These are phyloP conservation scores for Hofmannophila pseudospretella DNA, from an alignment of 2,888 invertebrate genomes.

Conservation along the genomic window DNA sequence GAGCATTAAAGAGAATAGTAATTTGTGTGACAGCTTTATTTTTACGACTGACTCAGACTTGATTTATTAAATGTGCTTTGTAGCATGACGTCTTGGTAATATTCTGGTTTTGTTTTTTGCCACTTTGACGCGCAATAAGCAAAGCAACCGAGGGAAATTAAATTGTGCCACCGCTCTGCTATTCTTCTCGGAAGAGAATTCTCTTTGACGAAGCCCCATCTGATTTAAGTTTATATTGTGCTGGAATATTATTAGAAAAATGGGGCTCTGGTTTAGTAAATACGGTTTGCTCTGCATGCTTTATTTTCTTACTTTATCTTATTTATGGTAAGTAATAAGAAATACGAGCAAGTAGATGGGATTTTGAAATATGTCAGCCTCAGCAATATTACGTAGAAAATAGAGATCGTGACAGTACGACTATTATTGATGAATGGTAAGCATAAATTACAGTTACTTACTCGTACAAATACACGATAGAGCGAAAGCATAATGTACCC, in stretches of 20 bases:
- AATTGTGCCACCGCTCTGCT: constrained; percentile 31
- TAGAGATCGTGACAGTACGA: no score
- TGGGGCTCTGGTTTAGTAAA: neutral
- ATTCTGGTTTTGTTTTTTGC: constrained; percentile 24
- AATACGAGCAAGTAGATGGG: no score
- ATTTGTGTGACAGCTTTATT: neutral
- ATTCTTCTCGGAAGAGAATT: constrained; percentile 25
- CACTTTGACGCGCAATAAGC: constrained; percentile 25
- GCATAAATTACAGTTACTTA: no score
- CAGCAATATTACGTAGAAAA: no score
- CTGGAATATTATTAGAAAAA: constrained; percentile 12
- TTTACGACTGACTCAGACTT: neutral
- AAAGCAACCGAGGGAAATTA: constrained; percentile 29
- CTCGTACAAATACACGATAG: no score
- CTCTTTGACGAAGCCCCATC: constrained; percentile 29
- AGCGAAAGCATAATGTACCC: no score
- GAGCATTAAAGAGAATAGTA: no score
- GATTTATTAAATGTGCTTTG: constrained; percentile 6
- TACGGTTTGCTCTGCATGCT: neutral
- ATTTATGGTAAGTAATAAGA: no score
- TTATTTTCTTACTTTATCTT: neutral
- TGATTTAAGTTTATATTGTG: constrained; percentile 27
- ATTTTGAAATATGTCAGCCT: no score
- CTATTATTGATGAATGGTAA: no score
- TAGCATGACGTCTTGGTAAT: constrained; percentile 20